These are phyloP conservation scores for Garra rufa DNA, from an alignment of 2,113 vertebrate species.

Conservation along the genomic window DNA sequence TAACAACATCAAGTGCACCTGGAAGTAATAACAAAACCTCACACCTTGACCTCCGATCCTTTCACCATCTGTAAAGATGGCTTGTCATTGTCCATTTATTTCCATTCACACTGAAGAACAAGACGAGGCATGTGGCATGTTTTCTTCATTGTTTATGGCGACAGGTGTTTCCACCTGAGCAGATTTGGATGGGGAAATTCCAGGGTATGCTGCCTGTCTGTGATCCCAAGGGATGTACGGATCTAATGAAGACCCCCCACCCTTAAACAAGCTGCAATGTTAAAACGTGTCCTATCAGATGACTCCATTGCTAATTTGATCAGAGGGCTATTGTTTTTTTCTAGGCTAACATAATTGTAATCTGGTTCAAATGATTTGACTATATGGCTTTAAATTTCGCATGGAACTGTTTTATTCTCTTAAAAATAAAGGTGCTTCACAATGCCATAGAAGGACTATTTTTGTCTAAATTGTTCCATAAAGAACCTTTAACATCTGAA, in stretches of 20 bases:
- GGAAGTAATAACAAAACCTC: slow-evolving; percentile 13
- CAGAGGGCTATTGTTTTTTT: slow-evolving; percentile 36
- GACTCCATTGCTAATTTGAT: slow-evolving; percentile 26
- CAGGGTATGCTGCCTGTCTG: slow-evolving; percentile 5
- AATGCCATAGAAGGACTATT: no score
- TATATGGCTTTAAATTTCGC: neutral
- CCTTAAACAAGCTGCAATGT: slow-evolving; percentile 16
- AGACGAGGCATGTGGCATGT: neutral
- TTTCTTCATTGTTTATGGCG: slow-evolving; percentile 37
- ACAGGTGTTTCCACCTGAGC: slow-evolving; percentile 42
- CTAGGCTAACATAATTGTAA: slow-evolving; percentile 3
- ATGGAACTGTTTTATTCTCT: neutral
- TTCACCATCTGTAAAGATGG: slow-evolving; percentile 52
- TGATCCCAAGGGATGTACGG: neutral
- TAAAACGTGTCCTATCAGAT: slow-evolving; percentile 41
- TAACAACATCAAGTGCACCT: slow-evolving; percentile 15
- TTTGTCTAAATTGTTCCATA: no score
- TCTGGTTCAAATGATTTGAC: neutral
- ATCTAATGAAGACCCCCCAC: slow-evolving; percentile 16
- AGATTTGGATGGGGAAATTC: slow-evolving; percentile 10
- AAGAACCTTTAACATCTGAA: no score
- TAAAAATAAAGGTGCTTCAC: no score
- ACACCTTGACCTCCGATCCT: slow-evolving; percentile 19
- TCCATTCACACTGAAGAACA: neutral
- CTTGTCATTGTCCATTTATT: slow-evolving; percentile 40